Evolutionary conservation across 2,113 vertebrate genomes (phyloP), one percentile per base, ranked within the genome.

Genomic region (Xiphorhynchus elegans): DNA sequence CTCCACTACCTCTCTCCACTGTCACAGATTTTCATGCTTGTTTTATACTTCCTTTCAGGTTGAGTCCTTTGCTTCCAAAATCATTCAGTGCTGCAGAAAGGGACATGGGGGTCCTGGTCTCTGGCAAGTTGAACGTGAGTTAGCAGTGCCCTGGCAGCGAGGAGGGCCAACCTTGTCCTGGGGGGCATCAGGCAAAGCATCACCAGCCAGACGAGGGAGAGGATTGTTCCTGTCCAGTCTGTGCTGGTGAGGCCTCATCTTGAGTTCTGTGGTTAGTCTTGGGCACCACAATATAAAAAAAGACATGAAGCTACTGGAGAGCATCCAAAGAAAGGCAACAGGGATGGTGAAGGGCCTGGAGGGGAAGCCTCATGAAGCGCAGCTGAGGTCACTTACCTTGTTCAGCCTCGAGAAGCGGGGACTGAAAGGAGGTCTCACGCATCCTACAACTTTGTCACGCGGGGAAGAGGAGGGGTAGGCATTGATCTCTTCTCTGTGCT

Each of bases 161-260:
- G 60, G 16, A 52, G 13, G 10, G 16, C 2, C 37, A 24, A 1
- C 0, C 0, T 0, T 44, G 23, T 29, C 37, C 26, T 37, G 26
- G 3, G 5, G 42, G 0, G 6, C 44, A 81, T 44, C 37, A 20
- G 44, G 42, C 3, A 59, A 24, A 59, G n/a, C n/a, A 37, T 59
- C 10, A 2, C 23, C n/a, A 59, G 21, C 21, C 23, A 13, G n/a
- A 25, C 14, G 5, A 35, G 23, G n/a, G 58, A 37, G 14, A 23
- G 15, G n/a, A 59, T 59, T 59, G 14, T 17, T 35, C 23, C 23
- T 16, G n/a, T 37, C 23, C 25, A 59, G 58, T 59, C 58, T 35
- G 35, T 59, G 58, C 6, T 37, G 10, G 14, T 59, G n/a, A 59
- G 23, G 24, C n/a, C 23, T 37, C 23, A 25, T 35, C n/a, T 59